A percentile compares a stretch with the other conserved stretches of the same genome.
These are phyloP conservation scores for Epinotia brunnichana DNA, from an alignment of 2,888 invertebrate species.

Conservation along the genomic window DNA sequence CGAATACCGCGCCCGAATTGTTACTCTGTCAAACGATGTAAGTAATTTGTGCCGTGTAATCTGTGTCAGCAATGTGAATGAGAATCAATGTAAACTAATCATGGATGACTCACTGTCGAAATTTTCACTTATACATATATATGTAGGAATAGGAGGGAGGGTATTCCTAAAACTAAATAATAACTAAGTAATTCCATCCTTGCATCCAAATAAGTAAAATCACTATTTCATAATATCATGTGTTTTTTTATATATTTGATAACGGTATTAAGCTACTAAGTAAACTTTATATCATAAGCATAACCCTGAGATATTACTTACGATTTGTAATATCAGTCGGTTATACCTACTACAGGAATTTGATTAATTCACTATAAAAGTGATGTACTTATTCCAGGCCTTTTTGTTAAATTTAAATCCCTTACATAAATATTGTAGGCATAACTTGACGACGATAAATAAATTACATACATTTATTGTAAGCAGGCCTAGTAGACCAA, in stretches of 20 bases:
- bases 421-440: conserved; percentile 8
- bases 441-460: conserved; percentile 36
- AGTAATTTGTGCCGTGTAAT: conserved; percentile 63
- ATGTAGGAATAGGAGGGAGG: no score
- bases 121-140: background rate
- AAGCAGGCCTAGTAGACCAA: conserved; percentile 4
- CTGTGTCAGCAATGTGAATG: conserved; percentile 48
- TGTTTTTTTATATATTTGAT: no score
- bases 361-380: conserved; percentile 25
- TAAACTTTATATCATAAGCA: no score
- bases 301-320: no score
- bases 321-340: background rate
- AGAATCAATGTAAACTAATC: conserved; percentile 35
- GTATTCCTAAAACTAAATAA: no score
- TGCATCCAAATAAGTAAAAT: background rate
- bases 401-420: conserved; percentile 12
- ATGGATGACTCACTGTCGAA: conserved; percentile 20
- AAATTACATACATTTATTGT: conserved; percentile 32
- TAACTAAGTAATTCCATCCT: no score
- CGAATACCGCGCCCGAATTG: conserved; percentile 59
- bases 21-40: conserved; percentile 62
- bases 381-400: conserved; percentile 14
- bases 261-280: no score
- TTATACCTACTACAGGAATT: conserved; percentile 1
- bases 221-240: no score